Evolutionary conservation across 2,113 vertebrate species (phyloP), one percentile per base, ranked within the genome.

Genomic region (Oophaga pumilio): DNA sequence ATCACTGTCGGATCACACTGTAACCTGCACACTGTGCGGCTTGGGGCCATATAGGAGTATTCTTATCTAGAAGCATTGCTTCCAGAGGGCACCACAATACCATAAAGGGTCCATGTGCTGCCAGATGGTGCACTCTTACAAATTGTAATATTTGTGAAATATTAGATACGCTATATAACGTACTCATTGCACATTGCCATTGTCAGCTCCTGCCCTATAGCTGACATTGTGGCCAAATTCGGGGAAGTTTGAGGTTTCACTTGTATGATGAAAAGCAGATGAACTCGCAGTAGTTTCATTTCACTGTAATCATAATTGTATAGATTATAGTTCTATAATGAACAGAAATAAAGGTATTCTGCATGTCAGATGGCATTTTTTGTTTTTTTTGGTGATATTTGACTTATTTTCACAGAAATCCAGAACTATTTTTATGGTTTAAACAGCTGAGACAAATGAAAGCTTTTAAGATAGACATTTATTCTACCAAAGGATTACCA

Each of bases 181-280:
- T 13, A 56, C 53, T 56, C 8, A 56, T 56, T 2, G 53, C 53
- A 2, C 53, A 56, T 9, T 56, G 53, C 8, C 68, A 33, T 71
- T 4, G 18, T 73, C 33, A 43, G 69, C 69, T 26, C 33, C 1
- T 78, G 50, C 4, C n/a, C 6, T 56, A 8, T 78, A 13, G 56
- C 50, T 66, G 57, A 81, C 49, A 33, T 56, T 79, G 73, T 9
- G 49, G 76, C 68, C 22, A 10, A 15, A 10, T 43, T 64, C 22
- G 56, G 43, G n/a, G 60, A 24, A 86, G 43, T 17, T 56, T 86
- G 74, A 52, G 86, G 86, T 82, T 82, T 76, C 56, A 6, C 66
- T 50, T 82, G 81, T 74, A 49, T 64, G 69, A 57, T 82, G 12
- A 20, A 26, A 87, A 68, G n/a, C 28, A 26, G 22, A 12, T 62